Evolutionary conservation across 2,113 vertebrate genomes (phyloP), one percentile per base, ranked within the genome.

Genomic region (Craseonycteris thonglongyai): DNA sequence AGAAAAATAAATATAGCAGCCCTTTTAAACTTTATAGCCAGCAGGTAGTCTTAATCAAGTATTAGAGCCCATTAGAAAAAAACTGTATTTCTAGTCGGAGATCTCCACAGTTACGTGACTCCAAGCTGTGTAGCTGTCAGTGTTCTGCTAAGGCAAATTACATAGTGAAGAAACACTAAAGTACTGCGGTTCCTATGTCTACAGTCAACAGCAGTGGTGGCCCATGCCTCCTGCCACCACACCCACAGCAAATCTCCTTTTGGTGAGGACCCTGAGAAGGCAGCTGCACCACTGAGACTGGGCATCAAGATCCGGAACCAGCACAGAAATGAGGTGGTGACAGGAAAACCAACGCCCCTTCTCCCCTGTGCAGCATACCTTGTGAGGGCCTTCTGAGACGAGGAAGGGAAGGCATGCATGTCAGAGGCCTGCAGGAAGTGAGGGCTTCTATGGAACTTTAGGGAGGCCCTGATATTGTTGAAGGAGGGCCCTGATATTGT

Each of bases 21-120:
- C 49, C 54, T 69, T 94, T 80, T 78, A 91, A 83, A 82, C 47
- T 95, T 87, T 56, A 24, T 4, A 80, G 68, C 45, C 26, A 82
- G 81, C 49, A 81, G 51, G 74, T 12, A 33, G 86, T 63, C 30
- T 76, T 69, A 88, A 61, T 51, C 49, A 85, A 58, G 26, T 54
- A 54, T 58, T 83, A 78, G 74, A 65, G 68, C 58, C 49, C 19
- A 38, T 71, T 65, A 87, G 72, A 79, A 58, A 88, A 88, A 85
- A 66, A 35, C 1, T 10, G 6, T 38, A 16, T 65, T 87, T 82
- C 71, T 71, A 40, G 40, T 58, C 9, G 11, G 19, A 56, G 49
- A 69, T n/a, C 56, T 45, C 90, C 76, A 91, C 51, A 58, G 83
- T 65, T 28, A 76, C 84, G 58, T 81, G 63, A 54, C 24, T 76